These are phyloP conservation scores for Myotis pilosus DNA, from an alignment of 2,797 vertebrate species.

Conservation along the genomic window DNA sequence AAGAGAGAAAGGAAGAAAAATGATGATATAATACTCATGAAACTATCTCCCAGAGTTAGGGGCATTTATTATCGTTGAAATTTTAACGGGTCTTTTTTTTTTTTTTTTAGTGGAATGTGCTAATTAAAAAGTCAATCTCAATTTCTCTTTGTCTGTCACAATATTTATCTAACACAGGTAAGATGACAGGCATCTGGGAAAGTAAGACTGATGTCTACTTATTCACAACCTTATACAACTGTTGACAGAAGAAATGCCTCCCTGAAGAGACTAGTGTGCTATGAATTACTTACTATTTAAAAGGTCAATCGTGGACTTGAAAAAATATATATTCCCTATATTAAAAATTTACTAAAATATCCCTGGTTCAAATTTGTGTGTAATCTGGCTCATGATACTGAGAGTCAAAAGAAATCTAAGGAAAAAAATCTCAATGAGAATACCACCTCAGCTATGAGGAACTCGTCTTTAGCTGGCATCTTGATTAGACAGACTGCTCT, in stretches of 20 bases:
- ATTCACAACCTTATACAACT: not conserved
- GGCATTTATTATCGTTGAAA: not conserved
- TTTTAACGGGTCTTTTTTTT: not conserved
- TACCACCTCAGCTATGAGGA: not conserved
- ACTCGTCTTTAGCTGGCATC: not conserved
- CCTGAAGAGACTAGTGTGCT: not conserved
- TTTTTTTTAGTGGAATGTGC: not conserved
- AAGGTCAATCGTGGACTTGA: not conserved
- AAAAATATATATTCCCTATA: not conserved
- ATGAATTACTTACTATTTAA: constrained; percentile 34
- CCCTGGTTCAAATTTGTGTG: not conserved
- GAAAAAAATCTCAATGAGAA: not conserved
- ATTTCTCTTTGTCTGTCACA: not conserved
- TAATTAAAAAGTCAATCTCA: not conserved
- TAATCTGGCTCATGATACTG: not conserved
- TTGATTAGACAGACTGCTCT: not conserved
- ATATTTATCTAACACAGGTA: not conserved
- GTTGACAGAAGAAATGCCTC: not conserved
- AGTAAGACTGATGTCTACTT: constrained; percentile 32
- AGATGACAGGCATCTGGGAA: not conserved
- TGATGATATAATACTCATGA: not conserved
- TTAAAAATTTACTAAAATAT: not conserved
- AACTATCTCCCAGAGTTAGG: not conserved
- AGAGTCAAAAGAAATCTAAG: not conserved
- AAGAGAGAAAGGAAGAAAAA: too few species aligned